Evolutionary conservation across 1,140 invertebrate genomes (phyloP).

Genomic region (Saccostrea echinata): DNA sequence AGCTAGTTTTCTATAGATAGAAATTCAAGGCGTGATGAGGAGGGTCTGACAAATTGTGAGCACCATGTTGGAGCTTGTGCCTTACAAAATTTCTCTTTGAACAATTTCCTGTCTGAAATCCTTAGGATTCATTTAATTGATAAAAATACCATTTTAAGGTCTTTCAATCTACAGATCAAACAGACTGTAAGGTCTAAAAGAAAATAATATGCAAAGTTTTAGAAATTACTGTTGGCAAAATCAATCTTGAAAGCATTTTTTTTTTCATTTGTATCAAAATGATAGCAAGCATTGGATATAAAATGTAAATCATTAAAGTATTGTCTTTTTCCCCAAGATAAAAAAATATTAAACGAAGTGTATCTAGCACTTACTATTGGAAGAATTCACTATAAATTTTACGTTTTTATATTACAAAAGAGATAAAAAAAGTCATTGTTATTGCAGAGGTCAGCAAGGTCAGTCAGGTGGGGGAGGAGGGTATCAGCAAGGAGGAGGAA

Average conservation of each 20-base stretch:
- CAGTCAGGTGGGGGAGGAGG: slow-evolving; percentile 39
- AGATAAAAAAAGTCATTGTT: neutral
- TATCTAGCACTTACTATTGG: too few relatives aligned
- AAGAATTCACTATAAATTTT: too few relatives aligned
- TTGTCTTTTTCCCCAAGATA: too few relatives aligned
- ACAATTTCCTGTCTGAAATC: slow-evolving; percentile 1
- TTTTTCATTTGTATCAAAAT: too few relatives aligned
- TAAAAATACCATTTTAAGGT: neutral
- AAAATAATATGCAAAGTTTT: neutral
- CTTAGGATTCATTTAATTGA: neutral
- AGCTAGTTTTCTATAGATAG: neutral
- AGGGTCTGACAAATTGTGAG: slow-evolving; percentile 6
- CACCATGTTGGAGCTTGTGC: neutral
- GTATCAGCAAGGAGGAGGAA: slow-evolving; percentile 30
- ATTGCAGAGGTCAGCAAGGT: slow-evolving; percentile 17
- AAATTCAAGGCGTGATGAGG: neutral
- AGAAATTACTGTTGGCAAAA: too few relatives aligned
- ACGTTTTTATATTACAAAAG: too few relatives aligned
- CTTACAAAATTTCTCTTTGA: neutral
- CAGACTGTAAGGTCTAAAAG: neutral
- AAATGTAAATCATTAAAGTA: too few relatives aligned
- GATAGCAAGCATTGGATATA: too few relatives aligned
- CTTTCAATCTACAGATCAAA: neutral
- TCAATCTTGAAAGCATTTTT: too few relatives aligned
- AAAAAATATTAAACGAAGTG: too few relatives aligned